Conservation (phyloP, 92 coral and sea anemone genomes). For the Parazoanthus atlanticus region DNA sequence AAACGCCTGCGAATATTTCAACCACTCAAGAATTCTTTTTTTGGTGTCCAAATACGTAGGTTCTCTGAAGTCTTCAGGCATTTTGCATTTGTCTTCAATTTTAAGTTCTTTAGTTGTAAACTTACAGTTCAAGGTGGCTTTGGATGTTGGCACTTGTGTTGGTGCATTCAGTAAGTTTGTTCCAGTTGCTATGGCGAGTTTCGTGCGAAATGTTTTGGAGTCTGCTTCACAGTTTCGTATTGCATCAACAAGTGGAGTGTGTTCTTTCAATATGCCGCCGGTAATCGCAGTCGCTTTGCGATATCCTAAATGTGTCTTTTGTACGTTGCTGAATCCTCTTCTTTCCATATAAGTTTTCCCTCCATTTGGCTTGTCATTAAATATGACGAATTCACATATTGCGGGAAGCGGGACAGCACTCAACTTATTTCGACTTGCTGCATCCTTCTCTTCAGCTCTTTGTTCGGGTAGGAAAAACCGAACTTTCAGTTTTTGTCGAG, state of each 20-base stretch:
- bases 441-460: constrained; percentile 32
- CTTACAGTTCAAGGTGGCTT: constrained; percentile 43
- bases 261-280: constrained; percentile 10
- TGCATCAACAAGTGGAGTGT: neutral
- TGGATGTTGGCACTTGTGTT: neutral
- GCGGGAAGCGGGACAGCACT: constrained; percentile 65
- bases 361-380: constrained; percentile 42
- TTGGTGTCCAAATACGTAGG: constrained; percentile 70
- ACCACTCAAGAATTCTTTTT: constrained; percentile 75
- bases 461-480: constrained; percentile 67
- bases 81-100: constrained; percentile 65
- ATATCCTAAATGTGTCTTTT: constrained; percentile 9
- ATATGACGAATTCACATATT: constrained; percentile 80
- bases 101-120: constrained; percentile 68
- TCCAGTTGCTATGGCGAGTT: constrained; percentile 2
- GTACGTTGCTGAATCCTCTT: neutral
- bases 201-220: neutral
- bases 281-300: neutral
- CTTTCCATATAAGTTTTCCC: neutral
- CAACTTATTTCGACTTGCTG: constrained; percentile 13
- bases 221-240: neutral
- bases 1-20: constrained; percentile 61
- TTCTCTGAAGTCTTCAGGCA: constrained; percentile 72
- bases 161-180: neutral
- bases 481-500: constrained; percentile 40